Evolutionary conservation across 2,113 vertebrate species (phyloP).

Genomic region (Speoplatyrhinus poulsoni): DNA sequence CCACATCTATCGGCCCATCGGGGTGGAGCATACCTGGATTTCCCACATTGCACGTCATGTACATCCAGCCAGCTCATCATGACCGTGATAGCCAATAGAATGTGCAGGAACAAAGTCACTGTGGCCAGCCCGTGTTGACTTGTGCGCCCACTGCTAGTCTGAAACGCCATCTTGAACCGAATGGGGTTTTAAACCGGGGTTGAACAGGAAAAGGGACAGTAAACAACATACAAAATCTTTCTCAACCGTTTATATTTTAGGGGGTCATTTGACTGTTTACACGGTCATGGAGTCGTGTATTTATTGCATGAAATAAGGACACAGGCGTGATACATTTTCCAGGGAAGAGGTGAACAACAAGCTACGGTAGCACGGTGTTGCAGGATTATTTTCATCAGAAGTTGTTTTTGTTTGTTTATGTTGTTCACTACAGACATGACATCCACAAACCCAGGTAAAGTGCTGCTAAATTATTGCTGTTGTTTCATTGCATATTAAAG

Average conservation of each 20-base stretch:
- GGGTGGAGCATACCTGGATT: conserved; percentile 39
- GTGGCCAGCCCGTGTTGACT: conserved; percentile 33
- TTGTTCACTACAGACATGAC: conserved; percentile 71
- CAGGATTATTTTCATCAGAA: conserved; percentile 43
- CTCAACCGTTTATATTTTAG: neutral
- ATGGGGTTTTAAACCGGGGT: conserved; percentile 63
- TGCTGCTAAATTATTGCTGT: neutral
- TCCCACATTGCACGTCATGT: conserved; percentile 52
- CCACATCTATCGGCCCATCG: neutral
- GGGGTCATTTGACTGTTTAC: neutral
- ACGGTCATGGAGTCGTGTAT: conserved; percentile 15
- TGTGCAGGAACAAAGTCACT: neutral
- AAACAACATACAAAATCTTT: neutral
- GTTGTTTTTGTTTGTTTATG: conserved; percentile 72
- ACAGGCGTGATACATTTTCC: conserved; percentile 5
- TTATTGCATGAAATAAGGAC: conserved; percentile 17
- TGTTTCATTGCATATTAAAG: rapidly evolving
- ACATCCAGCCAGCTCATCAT: conserved; percentile 17
- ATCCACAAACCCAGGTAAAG: conserved; percentile 72
- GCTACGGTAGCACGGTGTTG: conserved; percentile 36
- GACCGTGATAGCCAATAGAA: conserved; percentile 40
- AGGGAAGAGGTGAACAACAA: conserved; percentile 43
- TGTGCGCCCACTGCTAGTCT: conserved; percentile 23
- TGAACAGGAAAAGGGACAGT: conserved; percentile 24
- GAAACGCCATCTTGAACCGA: conserved; percentile 74